Percentiles rank a stretch among this genome's conserved stretches.
Conservation (phyloP, 30 jellyfish, hydroid and myxozoan species). For the Haliclystus octoradiatus region DNA sequence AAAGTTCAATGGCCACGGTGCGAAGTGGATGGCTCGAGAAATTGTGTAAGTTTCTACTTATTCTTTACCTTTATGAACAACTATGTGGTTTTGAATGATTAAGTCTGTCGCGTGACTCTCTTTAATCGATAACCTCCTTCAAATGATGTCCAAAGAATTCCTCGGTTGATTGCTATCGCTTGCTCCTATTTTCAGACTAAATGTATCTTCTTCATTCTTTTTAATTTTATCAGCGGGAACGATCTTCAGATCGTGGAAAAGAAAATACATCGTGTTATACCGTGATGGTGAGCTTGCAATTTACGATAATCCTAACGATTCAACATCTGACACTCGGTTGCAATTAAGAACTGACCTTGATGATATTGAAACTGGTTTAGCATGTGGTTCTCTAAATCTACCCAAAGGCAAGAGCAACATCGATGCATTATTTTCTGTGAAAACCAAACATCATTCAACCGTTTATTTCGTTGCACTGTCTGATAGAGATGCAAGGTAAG, state of each 20-base stretch:
- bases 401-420: constrained; percentile 69
- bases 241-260: constrained; percentile 79
- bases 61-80: too few relatives aligned
- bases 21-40: constrained; percentile 83
- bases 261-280: constrained; percentile 52
- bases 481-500: constrained; percentile 78
- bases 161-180: neutral
- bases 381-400: constrained; percentile 75
- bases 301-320: constrained; percentile 53
- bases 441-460: constrained; percentile 34
- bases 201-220: neutral
- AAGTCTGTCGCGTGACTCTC: neutral
- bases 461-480: constrained; percentile 61
- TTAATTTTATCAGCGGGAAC: constrained; percentile 42
- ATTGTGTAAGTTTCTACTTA: constrained; percentile 24
- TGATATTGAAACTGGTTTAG: constrained; percentile 57
- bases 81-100: too few relatives aligned
- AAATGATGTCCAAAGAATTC: neutral
- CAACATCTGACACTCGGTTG: constrained; percentile 68
- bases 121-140: neutral
- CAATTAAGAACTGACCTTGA: constrained; percentile 43
- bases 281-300: constrained; percentile 77
- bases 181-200: neutral
- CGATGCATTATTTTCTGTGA: constrained; percentile 72
- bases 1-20: constrained; percentile 59